Evolutionary conservation across 2,113 vertebrate species (phyloP).

Genomic region (Sebastes fasciatus): DNA sequence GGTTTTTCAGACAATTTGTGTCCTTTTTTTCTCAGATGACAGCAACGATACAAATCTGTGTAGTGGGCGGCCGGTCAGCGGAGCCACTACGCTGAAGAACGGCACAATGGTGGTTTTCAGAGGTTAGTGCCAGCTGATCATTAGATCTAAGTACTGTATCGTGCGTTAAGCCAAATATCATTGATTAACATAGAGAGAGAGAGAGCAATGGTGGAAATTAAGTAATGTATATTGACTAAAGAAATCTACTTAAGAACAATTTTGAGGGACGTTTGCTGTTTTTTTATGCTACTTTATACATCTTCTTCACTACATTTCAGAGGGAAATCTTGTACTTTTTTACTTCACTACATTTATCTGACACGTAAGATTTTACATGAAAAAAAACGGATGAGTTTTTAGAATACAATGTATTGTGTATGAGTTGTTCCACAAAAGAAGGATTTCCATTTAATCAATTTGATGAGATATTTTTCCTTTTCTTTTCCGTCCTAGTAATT

Average conservation of each 20-base stretch:
- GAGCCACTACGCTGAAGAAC: constrained; percentile 90
- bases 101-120: constrained; percentile 93
- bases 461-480: no score
- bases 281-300: neutral
- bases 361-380: no score
- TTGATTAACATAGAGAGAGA: neutral
- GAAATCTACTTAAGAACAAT: neutral
- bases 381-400: neutral
- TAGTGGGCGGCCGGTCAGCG: constrained; percentile 87
- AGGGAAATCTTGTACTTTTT: neutral
- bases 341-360: no score
- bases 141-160: neutral
- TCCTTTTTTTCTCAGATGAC: constrained; percentile 63
- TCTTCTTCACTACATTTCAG: neutral
- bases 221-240: neutral
- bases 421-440: neutral
- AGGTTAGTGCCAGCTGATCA: constrained; percentile 82
- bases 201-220: neutral
- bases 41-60: constrained; percentile 91
- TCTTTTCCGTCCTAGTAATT: neutral
- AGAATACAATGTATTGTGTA: neutral
- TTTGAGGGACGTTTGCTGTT: neutral
- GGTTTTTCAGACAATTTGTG: constrained; percentile 18
- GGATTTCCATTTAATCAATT: no score
- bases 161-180: neutral